phyloP scores from a whole-genome alignment of 2,888 invertebrate species.

The Aplocera efformata region DNA sequence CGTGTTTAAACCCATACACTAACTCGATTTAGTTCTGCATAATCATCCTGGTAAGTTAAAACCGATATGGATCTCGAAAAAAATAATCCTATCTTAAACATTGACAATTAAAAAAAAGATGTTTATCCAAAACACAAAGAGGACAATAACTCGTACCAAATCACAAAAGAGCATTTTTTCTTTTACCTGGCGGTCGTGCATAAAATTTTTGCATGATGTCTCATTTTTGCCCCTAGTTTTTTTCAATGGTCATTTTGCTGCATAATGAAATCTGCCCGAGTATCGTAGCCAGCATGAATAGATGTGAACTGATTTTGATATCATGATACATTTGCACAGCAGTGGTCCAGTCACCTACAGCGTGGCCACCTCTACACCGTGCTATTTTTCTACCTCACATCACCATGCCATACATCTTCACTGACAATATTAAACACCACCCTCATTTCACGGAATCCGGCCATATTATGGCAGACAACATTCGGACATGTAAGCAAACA shows the following conservation, averaged over 20 bases:
- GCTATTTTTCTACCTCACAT: constrained; percentile 50
- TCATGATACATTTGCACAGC: constrained; percentile 54
- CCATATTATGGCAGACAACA: constrained; percentile 64
- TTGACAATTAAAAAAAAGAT: constrained; percentile 21
- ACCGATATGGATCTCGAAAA: not conserved
- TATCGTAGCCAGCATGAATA: constrained; percentile 33
- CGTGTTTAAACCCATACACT: no score
- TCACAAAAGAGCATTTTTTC: constrained; percentile 18
- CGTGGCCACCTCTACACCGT: constrained; percentile 34
- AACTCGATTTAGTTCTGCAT: no score
- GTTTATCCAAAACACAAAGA: constrained; percentile 25
- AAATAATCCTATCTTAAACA: not conserved
- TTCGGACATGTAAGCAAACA: constrained; percentile 78
- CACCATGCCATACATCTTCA: constrained; percentile 52
- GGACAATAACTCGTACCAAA: constrained; percentile 24
- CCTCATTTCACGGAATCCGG: constrained; percentile 70
- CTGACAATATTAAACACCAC: constrained; percentile 61
- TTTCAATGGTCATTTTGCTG: constrained; percentile 34
- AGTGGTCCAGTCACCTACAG: constrained; percentile 60
- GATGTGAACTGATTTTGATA: constrained; percentile 41
- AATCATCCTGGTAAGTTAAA: not conserved
- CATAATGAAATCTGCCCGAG: constrained; percentile 35
- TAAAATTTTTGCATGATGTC: constrained; percentile 42
- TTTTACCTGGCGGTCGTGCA: constrained; percentile 23
- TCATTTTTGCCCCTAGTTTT: constrained; percentile 42